Conservation (phyloP, 2,113 vertebrate genomes). For the Corythornis cristatus region DNA sequence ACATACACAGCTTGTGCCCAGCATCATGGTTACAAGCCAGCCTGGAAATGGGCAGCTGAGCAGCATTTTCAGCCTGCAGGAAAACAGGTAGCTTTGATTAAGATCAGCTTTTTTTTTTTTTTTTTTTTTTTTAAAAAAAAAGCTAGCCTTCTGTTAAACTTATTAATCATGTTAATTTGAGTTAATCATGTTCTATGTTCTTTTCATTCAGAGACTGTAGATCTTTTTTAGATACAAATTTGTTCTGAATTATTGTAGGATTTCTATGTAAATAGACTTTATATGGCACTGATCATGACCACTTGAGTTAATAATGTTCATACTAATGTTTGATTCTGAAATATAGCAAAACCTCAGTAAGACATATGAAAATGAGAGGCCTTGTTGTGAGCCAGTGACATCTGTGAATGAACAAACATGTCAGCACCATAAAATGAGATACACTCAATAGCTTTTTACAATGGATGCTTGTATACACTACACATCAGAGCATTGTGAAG, state of each 20-base stretch:
- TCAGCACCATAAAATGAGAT: slow-evolving; percentile 52
- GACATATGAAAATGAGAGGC: slow-evolving; percentile 41
- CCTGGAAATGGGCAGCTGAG: background rate
- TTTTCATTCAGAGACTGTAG: background rate
- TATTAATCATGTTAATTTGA: background rate
- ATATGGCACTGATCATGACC: rapidly evolving
- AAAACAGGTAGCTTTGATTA: background rate
- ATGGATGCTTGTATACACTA: slow-evolving; percentile 36
- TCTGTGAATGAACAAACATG: slow-evolving; percentile 26
- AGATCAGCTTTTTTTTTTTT: background rate
- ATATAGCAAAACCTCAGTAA: slow-evolving; percentile 3
- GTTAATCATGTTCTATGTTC: background rate
- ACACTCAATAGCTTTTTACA: slow-evolving; percentile 47
- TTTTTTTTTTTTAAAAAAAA: background rate
- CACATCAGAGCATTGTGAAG: slow-evolving; percentile 38
- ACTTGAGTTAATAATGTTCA: background rate
- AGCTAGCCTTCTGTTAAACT: background rate
- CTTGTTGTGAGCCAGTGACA: slow-evolving; percentile 17
- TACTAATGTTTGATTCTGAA: slow-evolving; percentile 13
- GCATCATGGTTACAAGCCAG: background rate
- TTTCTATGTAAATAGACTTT: background rate
- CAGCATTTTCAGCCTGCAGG: background rate
- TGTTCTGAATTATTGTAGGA: background rate
- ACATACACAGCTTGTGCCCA: background rate
- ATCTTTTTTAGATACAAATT: background rate